Conservation (phyloP, 92 coral and sea anemone species). For the Chrysogorgia sp. region DNA sequence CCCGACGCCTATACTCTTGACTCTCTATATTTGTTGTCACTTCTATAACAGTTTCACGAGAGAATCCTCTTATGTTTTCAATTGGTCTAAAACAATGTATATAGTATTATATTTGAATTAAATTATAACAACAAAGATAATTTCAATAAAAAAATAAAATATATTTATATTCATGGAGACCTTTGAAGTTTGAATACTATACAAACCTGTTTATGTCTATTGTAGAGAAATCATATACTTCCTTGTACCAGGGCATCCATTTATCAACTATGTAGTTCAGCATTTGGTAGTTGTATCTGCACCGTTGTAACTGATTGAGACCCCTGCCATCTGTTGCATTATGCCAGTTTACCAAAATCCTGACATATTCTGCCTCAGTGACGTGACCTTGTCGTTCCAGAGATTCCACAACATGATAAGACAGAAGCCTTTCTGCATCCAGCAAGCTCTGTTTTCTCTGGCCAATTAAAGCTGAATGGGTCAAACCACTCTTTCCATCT, state of each 20-base stretch:
- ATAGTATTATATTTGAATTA: neutral
- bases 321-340: constrained; percentile 50
- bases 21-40: constrained; percentile 55
- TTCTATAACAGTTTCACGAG: constrained; percentile 58
- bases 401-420: constrained; percentile 30
- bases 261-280: constrained; percentile 40
- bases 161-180: neutral
- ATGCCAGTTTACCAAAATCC: constrained; percentile 44
- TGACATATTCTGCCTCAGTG: constrained; percentile 33
- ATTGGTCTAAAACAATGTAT: constrained; percentile 39
- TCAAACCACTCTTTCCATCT: constrained; percentile 62
- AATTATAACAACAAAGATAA: neutral
- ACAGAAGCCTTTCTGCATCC: constrained; percentile 25
- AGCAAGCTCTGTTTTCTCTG: constrained; percentile 58
- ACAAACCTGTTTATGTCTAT: constrained; percentile 39
- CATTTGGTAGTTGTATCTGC: constrained; percentile 44
- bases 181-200: neutral
- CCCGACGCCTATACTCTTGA: constrained; percentile 40
- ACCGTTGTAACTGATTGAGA: constrained; percentile 27
- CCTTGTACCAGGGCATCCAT: constrained; percentile 54
- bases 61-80: constrained; percentile 50
- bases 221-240: constrained; percentile 31
- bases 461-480: constrained; percentile 66
- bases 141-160: neutral
- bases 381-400: constrained; percentile 8